Percentiles rank a stretch among this genome's conserved stretches.
phyloP scores from a whole-genome alignment of 2,113 vertebrate species.

The Zapornia atra region DNA sequence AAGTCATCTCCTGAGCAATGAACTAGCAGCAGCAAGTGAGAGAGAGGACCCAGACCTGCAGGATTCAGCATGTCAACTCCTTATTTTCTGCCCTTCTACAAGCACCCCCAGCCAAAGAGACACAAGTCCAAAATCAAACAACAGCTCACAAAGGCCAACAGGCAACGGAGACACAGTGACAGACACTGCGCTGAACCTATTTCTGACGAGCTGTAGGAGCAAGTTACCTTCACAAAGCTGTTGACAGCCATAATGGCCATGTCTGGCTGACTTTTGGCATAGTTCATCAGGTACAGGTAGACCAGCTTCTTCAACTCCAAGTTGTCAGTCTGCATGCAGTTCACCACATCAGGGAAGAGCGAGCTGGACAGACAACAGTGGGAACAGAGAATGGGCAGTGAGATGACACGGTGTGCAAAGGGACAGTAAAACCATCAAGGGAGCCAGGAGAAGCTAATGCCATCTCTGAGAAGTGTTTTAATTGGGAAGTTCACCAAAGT shows the following conservation, averaged over 20 bases:
- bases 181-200: not conserved
- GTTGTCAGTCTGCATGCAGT: conserved; percentile 99
- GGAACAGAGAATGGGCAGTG: not conserved
- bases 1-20: not conserved
- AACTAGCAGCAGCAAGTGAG: not conserved
- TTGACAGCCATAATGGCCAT: conserved; percentile 99
- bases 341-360: conserved; percentile 97
- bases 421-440: not conserved
- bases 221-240: conserved; percentile 96
- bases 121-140: not conserved
- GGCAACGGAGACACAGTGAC: not conserved
- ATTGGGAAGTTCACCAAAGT: not conserved
- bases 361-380: conserved; percentile 77
- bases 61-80: not conserved
- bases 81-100: not conserved
- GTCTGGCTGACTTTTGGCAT: conserved; percentile 97
- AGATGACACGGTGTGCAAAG: not conserved
- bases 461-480: not conserved
- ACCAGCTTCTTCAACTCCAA: conserved; percentile 98
- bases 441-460: not conserved
- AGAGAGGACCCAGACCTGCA: not conserved
- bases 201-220: not conserved
- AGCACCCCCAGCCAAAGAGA: not conserved
- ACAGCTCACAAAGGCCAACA: not conserved
- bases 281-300: conserved; percentile 98